Evolutionary conservation across 2,113 vertebrate species (phyloP), one percentile per base, ranked within the genome.

Genomic region (Cathartes aura): DNA sequence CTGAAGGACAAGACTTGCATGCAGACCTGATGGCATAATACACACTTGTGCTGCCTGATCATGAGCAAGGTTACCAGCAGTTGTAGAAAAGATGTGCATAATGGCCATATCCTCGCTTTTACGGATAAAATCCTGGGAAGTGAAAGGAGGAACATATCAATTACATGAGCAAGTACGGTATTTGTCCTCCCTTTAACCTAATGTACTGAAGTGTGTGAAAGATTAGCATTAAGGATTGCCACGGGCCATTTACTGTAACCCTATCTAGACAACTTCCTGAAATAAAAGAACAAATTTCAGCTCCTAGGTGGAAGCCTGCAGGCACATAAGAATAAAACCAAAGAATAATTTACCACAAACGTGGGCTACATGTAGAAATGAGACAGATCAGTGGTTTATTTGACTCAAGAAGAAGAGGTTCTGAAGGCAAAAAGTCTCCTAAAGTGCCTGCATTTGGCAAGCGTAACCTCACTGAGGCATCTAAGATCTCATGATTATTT

Each of bases 101-200:
- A 47, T 5, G 32, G 23, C 27, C 66, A 47, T 10, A 36, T 48
- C 9, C 14, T 87, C 13, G 0, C 5, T 56, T 89, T 60, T 24
- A n/a, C 1, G 3, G 58, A 26, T 75, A 58, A 84, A 72, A 72
- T 34, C 4, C 32, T 58, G 47, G 40, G 22, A 75, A 91, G 7
- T 30, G 59, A 59, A 74, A 91, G 50, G 81, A 92, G 56, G 55
- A 87, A 75, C 24, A 15, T 12, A 40, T 48, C 56, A 67, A 60
- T 79, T 67, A 24, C 87, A 55, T 0, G 9, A 84, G 64, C 68
- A 84, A 79, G 81, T 80, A 59, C 0, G 5, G 72, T 74, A 36
- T 94, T 81, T 97, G 82, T 93, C 90, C 92, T 96, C 29, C 27
- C 48, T 87, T 95, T 73, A 88, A 81, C 92, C 72, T 60, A 38